A percentile compares a stretch with the other conserved stretches of the same genome.
phyloP scores from a whole-genome alignment of 2,797 vertebrate genomes.

The Phrynocephalus vlangalii region DNA sequence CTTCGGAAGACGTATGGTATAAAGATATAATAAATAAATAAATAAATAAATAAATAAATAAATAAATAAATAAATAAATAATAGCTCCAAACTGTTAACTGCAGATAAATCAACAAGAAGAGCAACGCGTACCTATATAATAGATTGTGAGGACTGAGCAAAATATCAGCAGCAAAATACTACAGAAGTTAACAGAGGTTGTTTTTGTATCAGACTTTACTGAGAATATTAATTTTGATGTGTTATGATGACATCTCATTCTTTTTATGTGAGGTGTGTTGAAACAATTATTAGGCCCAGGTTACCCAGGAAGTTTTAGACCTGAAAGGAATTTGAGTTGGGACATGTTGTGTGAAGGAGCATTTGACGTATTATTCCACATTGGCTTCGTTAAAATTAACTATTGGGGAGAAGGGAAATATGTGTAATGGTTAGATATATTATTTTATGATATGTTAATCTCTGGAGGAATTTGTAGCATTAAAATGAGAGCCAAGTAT shows the following conservation, averaged over 20 bases:
- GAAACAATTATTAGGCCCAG: neutral
- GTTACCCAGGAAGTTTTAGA: neutral
- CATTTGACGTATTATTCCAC: neutral
- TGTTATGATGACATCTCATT: neutral
- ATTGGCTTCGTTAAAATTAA: neutral
- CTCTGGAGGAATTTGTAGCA: no score
- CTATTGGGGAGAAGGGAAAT: neutral
- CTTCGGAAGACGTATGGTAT: no score
- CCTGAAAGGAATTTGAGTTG: neutral
- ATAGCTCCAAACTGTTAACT: constrained; percentile 59
- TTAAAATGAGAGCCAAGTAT: no score
- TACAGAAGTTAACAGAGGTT: neutral
- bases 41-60: no score
- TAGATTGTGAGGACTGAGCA: constrained; percentile 34
- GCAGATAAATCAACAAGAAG: constrained; percentile 64
- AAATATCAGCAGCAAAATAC: neutral
- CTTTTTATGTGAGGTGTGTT: neutral
- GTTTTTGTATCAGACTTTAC: neutral
- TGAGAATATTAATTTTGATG: neutral
- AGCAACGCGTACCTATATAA: constrained; percentile 19
- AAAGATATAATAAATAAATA: no score
- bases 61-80: neutral
- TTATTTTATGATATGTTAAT: neutral
- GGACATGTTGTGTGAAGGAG: neutral
- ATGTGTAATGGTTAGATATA: neutral